Percentiles rank a stretch among this genome's conserved stretches.
Evolutionary conservation across 23 tunicate genomes (phyloP).

Genomic region (Trididemnum nubilum): DNA sequence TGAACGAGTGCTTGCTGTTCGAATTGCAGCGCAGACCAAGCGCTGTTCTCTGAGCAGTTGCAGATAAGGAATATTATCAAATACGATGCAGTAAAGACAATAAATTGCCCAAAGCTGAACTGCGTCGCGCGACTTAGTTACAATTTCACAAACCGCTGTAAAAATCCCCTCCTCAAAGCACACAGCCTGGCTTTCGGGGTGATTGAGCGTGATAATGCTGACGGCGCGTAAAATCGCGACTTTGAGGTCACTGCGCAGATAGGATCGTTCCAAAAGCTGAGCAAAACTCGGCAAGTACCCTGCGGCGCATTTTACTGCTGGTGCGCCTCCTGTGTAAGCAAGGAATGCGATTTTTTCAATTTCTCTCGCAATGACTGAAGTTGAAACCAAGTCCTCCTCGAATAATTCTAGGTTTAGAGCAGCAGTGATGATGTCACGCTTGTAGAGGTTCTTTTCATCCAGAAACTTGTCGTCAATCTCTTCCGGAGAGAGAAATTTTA

Average conservation of each 20-base stretch:
- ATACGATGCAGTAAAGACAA: slow-evolving; percentile 63
- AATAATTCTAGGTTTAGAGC: slow-evolving; percentile 60
- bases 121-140: slow-evolving; percentile 27
- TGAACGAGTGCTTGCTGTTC: slow-evolving; percentile 6
- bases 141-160: slow-evolving; percentile 22
- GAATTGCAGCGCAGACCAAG: not conserved
- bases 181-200: slow-evolving; percentile 59
- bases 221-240: slow-evolving; percentile 55
- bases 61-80: slow-evolving; percentile 66
- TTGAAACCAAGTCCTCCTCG: slow-evolving; percentile 46
- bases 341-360: slow-evolving; percentile 57
- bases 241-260: slow-evolving; percentile 50
- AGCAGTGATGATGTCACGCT: slow-evolving; percentile 71
- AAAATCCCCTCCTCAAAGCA: slow-evolving; percentile 58
- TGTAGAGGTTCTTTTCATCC: slow-evolving; percentile 82
- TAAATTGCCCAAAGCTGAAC: slow-evolving; percentile 70
- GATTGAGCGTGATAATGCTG: slow-evolving; percentile 51
- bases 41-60: slow-evolving; percentile 33
- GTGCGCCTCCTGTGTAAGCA: slow-evolving; percentile 79
- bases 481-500: slow-evolving; percentile 57
- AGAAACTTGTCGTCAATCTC: slow-evolving; percentile 64
- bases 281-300: slow-evolving; percentile 62
- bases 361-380: slow-evolving; percentile 57
- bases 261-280: slow-evolving; percentile 36
- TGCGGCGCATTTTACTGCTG: slow-evolving; percentile 74